Percentiles rank a stretch among this genome's conserved stretches.
Evolutionary conservation across 2,797 vertebrate genomes (phyloP).

Genomic region (Micrastur ruficollis): DNA sequence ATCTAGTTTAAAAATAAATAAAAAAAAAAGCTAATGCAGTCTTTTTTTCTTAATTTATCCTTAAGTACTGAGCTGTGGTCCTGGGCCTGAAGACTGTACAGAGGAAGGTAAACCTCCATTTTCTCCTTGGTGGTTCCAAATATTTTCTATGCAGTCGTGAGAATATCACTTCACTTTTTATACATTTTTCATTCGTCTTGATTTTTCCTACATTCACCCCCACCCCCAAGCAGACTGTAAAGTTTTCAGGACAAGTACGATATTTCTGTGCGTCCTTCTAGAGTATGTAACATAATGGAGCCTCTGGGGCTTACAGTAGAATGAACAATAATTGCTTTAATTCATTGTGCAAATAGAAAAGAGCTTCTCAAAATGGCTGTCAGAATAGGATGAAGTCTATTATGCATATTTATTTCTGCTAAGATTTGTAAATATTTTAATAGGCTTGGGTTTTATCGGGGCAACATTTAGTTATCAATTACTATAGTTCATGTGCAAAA

Average conservation of each 20-base stretch:
- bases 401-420: constrained; percentile 7
- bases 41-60: not conserved
- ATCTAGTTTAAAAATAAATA: not conserved
- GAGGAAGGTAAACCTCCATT: fast-evolving
- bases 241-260: not conserved
- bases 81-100: fast-evolving
- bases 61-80: not conserved
- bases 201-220: not conserved
- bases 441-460: not conserved
- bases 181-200: not conserved
- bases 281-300: not conserved
- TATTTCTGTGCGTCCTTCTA: not conserved
- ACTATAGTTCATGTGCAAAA: not conserved
- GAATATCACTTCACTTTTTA: not conserved
- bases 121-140: not conserved
- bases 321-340: constrained; percentile 49
- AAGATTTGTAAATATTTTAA: constrained; percentile 59
- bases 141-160: not conserved
- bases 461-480: not conserved
- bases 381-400: constrained; percentile 8
- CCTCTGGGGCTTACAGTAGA: not conserved
- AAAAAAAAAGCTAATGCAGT: not conserved
- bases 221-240: not conserved
- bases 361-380: constrained; percentile 28
- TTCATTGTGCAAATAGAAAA: constrained; percentile 40